These are phyloP conservation scores for Rhadinocentrus ornatus DNA, from an alignment of 2,797 vertebrate genomes.

Conservation along the genomic window DNA sequence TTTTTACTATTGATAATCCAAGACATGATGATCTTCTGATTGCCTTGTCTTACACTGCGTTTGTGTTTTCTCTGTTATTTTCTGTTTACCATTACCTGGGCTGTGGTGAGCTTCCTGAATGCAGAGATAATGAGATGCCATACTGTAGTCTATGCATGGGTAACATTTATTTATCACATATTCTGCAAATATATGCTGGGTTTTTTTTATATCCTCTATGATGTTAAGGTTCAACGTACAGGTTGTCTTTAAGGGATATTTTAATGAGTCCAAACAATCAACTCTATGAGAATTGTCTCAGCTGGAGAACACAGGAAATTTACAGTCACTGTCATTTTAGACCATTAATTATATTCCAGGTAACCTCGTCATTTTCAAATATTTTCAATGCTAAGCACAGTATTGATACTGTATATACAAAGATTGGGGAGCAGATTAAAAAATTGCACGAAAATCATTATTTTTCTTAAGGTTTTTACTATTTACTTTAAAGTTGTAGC, in stretches of 20 bases:
- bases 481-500: conserved; percentile 43
- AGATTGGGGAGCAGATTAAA: conserved; percentile 22
- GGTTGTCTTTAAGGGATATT: conserved; percentile 30
- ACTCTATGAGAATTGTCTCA: conserved; percentile 16
- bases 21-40: conserved; percentile 34
- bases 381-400: conserved; percentile 42
- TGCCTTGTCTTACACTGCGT: conserved; percentile 45
- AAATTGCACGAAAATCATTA: conserved; percentile 51
- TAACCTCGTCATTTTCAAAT: conserved; percentile 27
- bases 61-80: conserved; percentile 47
- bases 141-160: conserved; percentile 79
- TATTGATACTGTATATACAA: conserved; percentile 43
- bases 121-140: conserved; percentile 51
- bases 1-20: conserved; percentile 40
- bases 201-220: conserved; percentile 58
- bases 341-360: conserved; percentile 9
- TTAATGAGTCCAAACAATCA: conserved; percentile 16
- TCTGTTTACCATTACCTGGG: conserved; percentile 23
- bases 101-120: conserved; percentile 47
- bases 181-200: conserved; percentile 71
- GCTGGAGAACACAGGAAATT: conserved; percentile 15
- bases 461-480: conserved; percentile 66
- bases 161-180: conserved; percentile 69
- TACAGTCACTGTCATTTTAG: conserved; percentile 24
- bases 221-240: conserved; percentile 44